Evolutionary conservation across 1,140 invertebrate genomes (phyloP), one percentile per base, ranked within the genome.

Genomic region (Amyelois transitella): DNA sequence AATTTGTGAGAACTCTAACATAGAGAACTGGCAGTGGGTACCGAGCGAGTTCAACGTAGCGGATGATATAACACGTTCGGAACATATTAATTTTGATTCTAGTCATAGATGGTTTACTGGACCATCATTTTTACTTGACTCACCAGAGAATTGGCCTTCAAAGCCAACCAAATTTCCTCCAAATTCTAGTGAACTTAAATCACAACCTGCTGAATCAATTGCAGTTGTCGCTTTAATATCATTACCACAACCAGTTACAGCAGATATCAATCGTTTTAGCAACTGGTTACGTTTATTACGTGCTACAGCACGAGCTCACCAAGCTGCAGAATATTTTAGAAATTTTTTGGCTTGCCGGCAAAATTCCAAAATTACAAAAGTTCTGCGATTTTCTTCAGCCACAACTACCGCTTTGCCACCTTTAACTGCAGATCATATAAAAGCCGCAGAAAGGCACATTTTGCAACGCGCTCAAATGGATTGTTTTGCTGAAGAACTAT

Each of bases 1-100:
- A 55, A 69, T 76, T 8, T 43, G 49, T 1, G 69, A 70, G 8
- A 17, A 55, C 1, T 63, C 71, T 0, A 51, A 53, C 1, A 21
- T 50, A 10, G 6, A 28, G 1, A 60, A 76, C 6, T 76, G 71
- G 69, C 20, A n/a, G 18, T 51, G 18, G 24, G 17, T 51, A 3
- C 50, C 50, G 0, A 51, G 14, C 0, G 25, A 18, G 1, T 24
- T 51, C 0, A 51, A 51, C 18, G 50, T 38, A 14, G 50, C 50
- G 2, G 50, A 51, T 19, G 50, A 51, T 24, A 28, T 28, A 2
- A 51, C 25, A 5, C 12, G 25, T 1, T 6, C 14, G 6, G 12
- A 32, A 32, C 3, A 4, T 10, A 4, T 10, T 1, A 32, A 32
- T 32, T 32, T 32, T 1, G 12, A 4, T 4, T 50, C 22, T 6